A percentile compares a stretch with the other conserved stretches of the same genome.
phyloP scores from a whole-genome alignment of 1,140 invertebrate genomes.

The Hylaeus anthracinus region DNA sequence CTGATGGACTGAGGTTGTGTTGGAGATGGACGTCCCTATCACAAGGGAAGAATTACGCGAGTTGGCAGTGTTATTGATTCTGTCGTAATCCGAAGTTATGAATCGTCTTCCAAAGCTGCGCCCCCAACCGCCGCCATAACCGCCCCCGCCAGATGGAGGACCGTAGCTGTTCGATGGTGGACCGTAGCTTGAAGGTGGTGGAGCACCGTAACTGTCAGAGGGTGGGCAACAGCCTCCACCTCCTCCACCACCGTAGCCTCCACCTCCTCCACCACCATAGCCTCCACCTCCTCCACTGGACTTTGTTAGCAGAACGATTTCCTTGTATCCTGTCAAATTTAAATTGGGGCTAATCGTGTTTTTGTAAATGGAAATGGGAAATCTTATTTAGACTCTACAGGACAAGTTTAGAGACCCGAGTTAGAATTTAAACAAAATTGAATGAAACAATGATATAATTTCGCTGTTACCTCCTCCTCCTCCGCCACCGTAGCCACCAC shows the following conservation, averaged over 20 bases:
- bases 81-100: slow-evolving; percentile 28
- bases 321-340: slow-evolving; percentile 58
- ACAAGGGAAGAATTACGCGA: slow-evolving; percentile 5
- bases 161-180: slow-evolving; percentile 45
- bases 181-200: slow-evolving; percentile 45
- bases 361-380: too few relatives aligned
- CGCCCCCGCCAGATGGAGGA: slow-evolving; percentile 59
- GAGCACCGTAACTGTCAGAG: slow-evolving; percentile 69
- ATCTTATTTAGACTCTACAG: too few relatives aligned
- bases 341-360: too few relatives aligned
- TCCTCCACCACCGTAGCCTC: slow-evolving; percentile 56
- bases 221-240: slow-evolving; percentile 29
- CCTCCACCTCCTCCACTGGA: slow-evolving; percentile 59
- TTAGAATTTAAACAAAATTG: too few relatives aligned
- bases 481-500: slow-evolving; percentile 62
- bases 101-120: slow-evolving; percentile 71
- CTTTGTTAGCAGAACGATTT: slow-evolving; percentile 76
- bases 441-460: background rate
- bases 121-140: slow-evolving; percentile 71
- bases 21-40: background rate
- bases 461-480: slow-evolving; percentile 51
- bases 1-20: background rate
- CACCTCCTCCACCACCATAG: slow-evolving; percentile 49
- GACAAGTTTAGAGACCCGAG: too few relatives aligned
- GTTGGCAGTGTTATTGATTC: background rate